Evolutionary conservation across 2,888 invertebrate genomes (phyloP).

Genomic region (Yponomeuta plumbellus): DNA sequence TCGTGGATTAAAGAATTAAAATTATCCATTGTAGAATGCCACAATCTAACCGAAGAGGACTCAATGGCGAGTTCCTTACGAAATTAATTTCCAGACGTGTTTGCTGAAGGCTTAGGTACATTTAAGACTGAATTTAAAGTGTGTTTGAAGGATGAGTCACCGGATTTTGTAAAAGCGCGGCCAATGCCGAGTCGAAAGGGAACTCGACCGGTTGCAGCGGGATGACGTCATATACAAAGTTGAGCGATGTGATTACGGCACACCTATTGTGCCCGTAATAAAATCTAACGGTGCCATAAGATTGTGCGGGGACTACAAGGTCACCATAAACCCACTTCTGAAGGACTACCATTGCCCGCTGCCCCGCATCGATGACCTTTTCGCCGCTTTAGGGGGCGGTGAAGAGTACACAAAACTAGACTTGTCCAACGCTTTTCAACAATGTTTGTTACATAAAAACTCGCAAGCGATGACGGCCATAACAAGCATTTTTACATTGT

Average conservation of each 20-base stretch:
- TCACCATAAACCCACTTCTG: no score
- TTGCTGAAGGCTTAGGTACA: conserved; percentile 21
- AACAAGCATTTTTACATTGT: conserved; percentile 27
- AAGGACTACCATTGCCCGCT: no score
- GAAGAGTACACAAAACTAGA: conserved; percentile 28
- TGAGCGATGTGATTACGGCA: conserved; percentile 11
- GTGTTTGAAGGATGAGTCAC: conserved; percentile 13
- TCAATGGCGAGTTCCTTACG: conserved; percentile 12
- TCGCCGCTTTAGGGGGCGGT: conserved; percentile 23
- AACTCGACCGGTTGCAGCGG: conserved; percentile 7
- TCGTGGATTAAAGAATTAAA: conserved; percentile 25
- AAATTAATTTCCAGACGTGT: conserved; percentile 22
- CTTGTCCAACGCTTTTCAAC: conserved; percentile 27
- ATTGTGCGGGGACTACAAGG: conserved; percentile 30
- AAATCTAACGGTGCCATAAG: conserved; percentile 5
- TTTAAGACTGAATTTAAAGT: conserved; percentile 19
- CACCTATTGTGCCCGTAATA: conserved; percentile 6
- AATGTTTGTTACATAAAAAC: conserved; percentile 21
- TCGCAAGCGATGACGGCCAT: conserved; percentile 28
- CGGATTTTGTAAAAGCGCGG: conserved; percentile 15
- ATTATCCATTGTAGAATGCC: conserved; percentile 19
- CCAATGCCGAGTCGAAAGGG: conserved; percentile 8
- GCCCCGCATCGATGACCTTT: no score
- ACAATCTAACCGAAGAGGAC: conserved; percentile 15
- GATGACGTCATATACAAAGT: conserved; percentile 12